Evolutionary conservation across 2,797 vertebrate species (phyloP), one percentile per base, ranked within the genome.

Genomic region (Gorsachius magnificus): DNA sequence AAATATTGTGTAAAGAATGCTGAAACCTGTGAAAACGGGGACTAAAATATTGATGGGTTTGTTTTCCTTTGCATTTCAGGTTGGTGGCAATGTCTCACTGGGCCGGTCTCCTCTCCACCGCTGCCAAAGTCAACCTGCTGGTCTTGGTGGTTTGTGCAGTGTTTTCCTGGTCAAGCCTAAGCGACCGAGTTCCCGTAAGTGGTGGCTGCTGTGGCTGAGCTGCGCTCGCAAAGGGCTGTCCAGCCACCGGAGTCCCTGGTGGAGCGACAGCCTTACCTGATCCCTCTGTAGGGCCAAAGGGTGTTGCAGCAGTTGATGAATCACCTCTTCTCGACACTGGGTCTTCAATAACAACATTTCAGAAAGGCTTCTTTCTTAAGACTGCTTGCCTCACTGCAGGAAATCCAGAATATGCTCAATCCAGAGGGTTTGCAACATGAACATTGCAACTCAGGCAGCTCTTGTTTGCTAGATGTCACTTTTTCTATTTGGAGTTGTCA

Each of bases 151-250:
- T 97, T 31, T 84, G 97, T 74, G 77, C 24, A 18, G 85, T 95
- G 84, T 95, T 94, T 51, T 96, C 95, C 86, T 78, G 78, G 72
- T 89, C 95, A 21, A 97, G 97, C 91, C 87, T 95, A 21, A 93
- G 97, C 4, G 82, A 96, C 92, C 96, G 96, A 89, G 94, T 87
- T 66, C 87, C 89, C 0, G 98, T 98, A 97, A 98, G 97, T 98
- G 61, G 91, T 29, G 76, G 54, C 70, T 54, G 66, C 46, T 64
- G 18, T 11, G 19, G 29, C 45, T 12, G n/a, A 21, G 36, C 24
- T 4, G 4, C 0, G 6, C 13, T 46, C 5, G 4, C 10, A n/a
- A 13, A 54, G 33, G 50, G 60, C 60, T 74, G 41, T 58, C 56
- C 69, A 81, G 58, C 38, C 29, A 7, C 56, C 6, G 2, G 50